Conservation (phyloP, 1,140 invertebrate genomes). For the Cotesia typhae region DNA sequence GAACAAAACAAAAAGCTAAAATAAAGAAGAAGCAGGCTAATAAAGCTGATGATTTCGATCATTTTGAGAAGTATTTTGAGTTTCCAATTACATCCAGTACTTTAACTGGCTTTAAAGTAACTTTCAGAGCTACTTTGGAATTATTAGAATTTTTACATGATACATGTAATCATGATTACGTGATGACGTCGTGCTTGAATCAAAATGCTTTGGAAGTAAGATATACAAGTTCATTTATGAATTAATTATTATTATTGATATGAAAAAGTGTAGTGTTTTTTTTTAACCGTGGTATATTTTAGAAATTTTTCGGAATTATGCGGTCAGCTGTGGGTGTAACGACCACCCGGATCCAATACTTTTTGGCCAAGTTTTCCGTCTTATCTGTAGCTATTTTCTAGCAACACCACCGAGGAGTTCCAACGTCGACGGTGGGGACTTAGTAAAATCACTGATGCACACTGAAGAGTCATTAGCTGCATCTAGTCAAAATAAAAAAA, state of each 20-base stretch:
- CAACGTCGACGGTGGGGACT: background rate
- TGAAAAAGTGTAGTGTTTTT: no score
- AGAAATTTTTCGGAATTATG: constrained; percentile 9
- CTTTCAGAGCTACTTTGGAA: constrained; percentile 20
- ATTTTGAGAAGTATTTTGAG: no score
- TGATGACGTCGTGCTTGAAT: constrained; percentile 29
- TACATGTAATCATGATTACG: background rate
- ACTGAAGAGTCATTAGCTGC: no score
- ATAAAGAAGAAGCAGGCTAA: no score
- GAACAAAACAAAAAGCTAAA: no score
- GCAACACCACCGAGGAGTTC: constrained; percentile 17
- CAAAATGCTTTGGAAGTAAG: constrained; percentile 30
- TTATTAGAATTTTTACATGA: constrained; percentile 22
- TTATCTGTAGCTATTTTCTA: constrained; percentile 13
- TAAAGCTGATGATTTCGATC: background rate
- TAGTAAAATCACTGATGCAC: no score
- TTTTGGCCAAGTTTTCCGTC: constrained; percentile 22
- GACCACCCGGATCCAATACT: constrained; percentile 18
- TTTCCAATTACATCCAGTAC: constrained; percentile 17
- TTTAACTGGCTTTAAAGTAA: constrained; percentile 18
- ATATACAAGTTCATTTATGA: background rate
- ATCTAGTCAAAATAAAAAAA: no score
- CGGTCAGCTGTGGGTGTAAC: constrained; percentile 17
- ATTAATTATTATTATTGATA: no score
- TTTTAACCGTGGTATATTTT: background rate